phyloP scores from a whole-genome alignment of 2,113 vertebrate genomes.

The Eretmochelys imbricata region DNA sequence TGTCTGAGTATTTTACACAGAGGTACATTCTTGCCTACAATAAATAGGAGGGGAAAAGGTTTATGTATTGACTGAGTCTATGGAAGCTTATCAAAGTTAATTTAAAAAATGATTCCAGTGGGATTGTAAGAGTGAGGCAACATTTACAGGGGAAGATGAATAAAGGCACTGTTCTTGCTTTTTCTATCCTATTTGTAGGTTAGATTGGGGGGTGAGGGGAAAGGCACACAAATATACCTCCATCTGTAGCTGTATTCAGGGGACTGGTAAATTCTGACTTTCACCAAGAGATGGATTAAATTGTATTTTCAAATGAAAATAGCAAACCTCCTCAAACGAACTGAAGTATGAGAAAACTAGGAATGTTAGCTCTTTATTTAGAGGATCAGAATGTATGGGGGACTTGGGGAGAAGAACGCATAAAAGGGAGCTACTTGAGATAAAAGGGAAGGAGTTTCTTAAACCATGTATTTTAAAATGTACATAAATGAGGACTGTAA shows the following conservation, averaged over 20 bases:
- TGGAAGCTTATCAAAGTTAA: not conserved
- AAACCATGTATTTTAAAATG: not conserved
- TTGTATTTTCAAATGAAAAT: not conserved
- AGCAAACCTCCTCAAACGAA: not conserved
- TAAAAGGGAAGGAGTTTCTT: not conserved
- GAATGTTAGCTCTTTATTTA: not conserved
- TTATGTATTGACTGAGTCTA: not conserved
- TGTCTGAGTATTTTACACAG: accelerated
- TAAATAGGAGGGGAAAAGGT: not conserved
- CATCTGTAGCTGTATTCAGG: not conserved
- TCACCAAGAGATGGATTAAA: not conserved
- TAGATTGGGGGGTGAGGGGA: not conserved
- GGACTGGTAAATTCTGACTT: not conserved
- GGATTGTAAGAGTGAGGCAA: not conserved
- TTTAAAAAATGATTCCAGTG: not conserved
- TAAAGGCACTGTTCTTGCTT: not conserved
- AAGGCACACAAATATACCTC: not conserved
- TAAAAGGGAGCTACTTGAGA: not conserved
- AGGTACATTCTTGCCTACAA: not conserved
- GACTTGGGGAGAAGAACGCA: not conserved
- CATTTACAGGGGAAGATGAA: not conserved
- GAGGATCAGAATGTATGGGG: not conserved
- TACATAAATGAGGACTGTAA: not conserved
- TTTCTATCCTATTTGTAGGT: accelerated
- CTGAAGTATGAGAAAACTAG: not conserved